Conservation (phyloP, 1,140 invertebrate genomes). For the Drosophila tani region DNA sequence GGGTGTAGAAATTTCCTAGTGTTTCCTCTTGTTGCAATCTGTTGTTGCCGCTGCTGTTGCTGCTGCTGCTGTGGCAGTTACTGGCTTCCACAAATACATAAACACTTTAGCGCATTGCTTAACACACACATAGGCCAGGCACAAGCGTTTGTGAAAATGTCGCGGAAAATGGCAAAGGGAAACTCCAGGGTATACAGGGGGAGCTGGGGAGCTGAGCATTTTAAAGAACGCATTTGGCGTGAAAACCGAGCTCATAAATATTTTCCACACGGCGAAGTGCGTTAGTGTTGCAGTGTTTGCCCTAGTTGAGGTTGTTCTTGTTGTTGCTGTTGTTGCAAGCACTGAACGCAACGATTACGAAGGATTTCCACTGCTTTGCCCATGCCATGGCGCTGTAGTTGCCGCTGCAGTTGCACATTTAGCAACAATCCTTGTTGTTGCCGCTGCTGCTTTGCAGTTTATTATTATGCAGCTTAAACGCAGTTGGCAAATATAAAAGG, state of each 20-base stretch:
- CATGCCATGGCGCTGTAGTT: conserved; percentile 2
- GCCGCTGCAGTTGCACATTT: conserved; percentile 45
- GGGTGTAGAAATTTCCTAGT: conserved; percentile 20
- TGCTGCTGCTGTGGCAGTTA: background rate
- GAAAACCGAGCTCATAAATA: conserved; percentile 78
- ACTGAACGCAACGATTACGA: conserved; percentile 74
- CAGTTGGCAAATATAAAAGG: conserved; percentile 54
- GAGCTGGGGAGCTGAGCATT: conserved; percentile 29
- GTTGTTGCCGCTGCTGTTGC: conserved; percentile 1
- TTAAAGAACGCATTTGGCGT: conserved; percentile 76
- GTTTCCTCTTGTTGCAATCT: conserved; percentile 10
- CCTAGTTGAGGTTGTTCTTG: conserved; percentile 25
- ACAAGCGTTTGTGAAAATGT: conserved; percentile 59
- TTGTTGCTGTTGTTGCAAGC: conserved; percentile 35
- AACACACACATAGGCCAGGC: conserved; percentile 43
- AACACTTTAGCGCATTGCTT: conserved; percentile 77
- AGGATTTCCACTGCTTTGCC: conserved; percentile 73
- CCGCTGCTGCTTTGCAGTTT: conserved; percentile 44
- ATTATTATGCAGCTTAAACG: conserved; percentile 54
- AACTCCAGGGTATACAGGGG: background rate
- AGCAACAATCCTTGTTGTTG: conserved; percentile 37
- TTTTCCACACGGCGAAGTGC: conserved; percentile 73
- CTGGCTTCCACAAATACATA: conserved; percentile 51
- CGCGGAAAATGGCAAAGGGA: conserved; percentile 45
- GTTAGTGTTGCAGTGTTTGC: conserved; percentile 41